These are phyloP conservation scores for Idris sp. DNA, from an alignment of 1,140 invertebrate genomes.

Conservation along the genomic window DNA sequence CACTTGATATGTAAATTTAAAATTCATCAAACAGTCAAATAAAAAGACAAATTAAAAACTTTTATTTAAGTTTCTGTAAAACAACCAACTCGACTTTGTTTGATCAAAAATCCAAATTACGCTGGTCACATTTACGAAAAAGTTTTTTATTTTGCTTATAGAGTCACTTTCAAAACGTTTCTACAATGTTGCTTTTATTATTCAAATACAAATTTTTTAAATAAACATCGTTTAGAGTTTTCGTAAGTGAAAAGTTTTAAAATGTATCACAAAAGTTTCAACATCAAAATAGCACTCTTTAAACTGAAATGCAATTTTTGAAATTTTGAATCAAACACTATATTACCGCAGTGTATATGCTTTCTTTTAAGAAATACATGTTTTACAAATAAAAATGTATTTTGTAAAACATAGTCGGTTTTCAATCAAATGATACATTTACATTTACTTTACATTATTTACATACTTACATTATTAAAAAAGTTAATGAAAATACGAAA, in stretches of 20 bases:
- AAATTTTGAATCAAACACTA: slow-evolving; percentile 20
- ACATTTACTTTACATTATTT: no score
- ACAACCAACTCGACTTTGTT: slow-evolving; percentile 28
- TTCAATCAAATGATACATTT: no score
- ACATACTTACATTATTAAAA: no score
- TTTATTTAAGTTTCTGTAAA: slow-evolving; percentile 42
- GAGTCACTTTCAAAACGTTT: no score
- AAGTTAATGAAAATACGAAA: no score
- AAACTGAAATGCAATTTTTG: slow-evolving; percentile 3
- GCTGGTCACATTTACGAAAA: background rate
- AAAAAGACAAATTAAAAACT: no score
- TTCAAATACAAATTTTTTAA: slow-evolving; percentile 8
- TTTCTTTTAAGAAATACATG: no score
- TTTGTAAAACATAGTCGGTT: no score
- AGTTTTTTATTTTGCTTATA: slow-evolving; percentile 3
- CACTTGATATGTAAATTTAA: no score
- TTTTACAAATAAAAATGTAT: background rate
- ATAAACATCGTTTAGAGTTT: background rate
- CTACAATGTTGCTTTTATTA: no score
- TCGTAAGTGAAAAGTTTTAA: background rate
- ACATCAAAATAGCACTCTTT: background rate
- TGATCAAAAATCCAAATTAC: slow-evolving; percentile 33
- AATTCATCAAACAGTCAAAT: no score
- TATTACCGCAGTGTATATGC: background rate
- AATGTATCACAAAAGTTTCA: slow-evolving; percentile 9